Evolutionary conservation across 2,888 invertebrate species (phyloP).

Genomic region (Zygogramma bicolorata): DNA sequence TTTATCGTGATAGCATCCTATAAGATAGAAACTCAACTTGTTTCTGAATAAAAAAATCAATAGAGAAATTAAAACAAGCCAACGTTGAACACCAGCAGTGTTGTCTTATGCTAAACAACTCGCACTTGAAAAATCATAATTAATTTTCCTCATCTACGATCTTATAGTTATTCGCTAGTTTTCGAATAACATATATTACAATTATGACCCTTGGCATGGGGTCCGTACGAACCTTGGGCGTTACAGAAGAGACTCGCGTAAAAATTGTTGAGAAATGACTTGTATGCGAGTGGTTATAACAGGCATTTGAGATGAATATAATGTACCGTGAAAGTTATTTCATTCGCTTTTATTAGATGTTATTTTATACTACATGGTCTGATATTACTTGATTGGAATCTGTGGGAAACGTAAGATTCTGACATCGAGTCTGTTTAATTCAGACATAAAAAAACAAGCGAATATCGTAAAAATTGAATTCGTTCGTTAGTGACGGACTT

Average conservation of each 20-base stretch:
- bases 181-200: slow-evolving; percentile 34
- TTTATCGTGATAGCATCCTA: neutral
- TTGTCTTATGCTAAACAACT: slow-evolving; percentile 5
- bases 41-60: neutral
- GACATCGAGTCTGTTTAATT: neutral
- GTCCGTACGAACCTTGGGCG: slow-evolving; percentile 36
- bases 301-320: slow-evolving; percentile 21
- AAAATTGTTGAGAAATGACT: slow-evolving; percentile 32
- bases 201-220: slow-evolving; percentile 40
- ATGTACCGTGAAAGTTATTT: slow-evolving; percentile 21
- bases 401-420: slow-evolving; percentile 3
- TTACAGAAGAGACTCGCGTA: slow-evolving; percentile 26
- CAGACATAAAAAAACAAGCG: neutral
- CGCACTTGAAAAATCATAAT: neutral
- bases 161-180: slow-evolving; percentile 17
- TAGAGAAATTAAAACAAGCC: slow-evolving; percentile 1
- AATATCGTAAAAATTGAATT: neutral
- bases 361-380: slow-evolving; percentile 5
- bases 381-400: slow-evolving; percentile 11
- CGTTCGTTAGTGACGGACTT: neutral
- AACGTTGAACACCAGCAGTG: slow-evolving; percentile 6
- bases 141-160: slow-evolving; percentile 12
- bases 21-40: neutral
- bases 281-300: slow-evolving; percentile 15
- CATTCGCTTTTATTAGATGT: neutral